Base-by-base conservation (phyloP, 2,888 invertebrate species). In the Synergus umbraculus region DNA sequence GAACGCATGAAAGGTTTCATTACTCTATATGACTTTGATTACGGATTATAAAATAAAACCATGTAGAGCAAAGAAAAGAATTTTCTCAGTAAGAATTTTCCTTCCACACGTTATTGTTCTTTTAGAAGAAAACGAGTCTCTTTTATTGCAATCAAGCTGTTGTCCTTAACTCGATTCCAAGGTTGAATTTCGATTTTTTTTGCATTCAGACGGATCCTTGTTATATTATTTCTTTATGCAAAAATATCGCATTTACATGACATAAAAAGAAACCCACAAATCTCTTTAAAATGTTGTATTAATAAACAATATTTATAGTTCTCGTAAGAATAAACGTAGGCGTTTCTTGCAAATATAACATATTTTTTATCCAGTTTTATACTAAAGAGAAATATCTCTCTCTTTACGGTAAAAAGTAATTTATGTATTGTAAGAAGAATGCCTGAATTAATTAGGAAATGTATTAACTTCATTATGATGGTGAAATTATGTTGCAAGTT, bases 401-500 rank as follows among this genome's bases (percentile, higher is more conserved):
- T 37, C 37, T 37, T 37, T 37, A 37, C 5, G 5, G 37, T 37
- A 37, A 37, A 37, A 37, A 37, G 5, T 37, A 37, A 37, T 37
- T 4, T 7, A 37, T 37, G 5, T 37, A 37, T 15, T n/a, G 46
- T 37, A 63, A 76, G 15, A 43, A 37, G 58, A 49, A 65, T 41
- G 64, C 65, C 65, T 65, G 18, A 41, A 10, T 64, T 7, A 46
- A 49, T 60, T 43, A 37, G 4, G 49, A 37, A 46, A 64, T 41
- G 41, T 49, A 22, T 22, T 41, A 41, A 77, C 82, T 81, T 79
- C 54, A 79, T 67, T 79, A 15, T 15, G n/a, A 7, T 15, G 15
- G 3, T 54, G n/a, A 5, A 54, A 54, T 8, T 65, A 82, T 81
- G 79, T 82, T 77, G 79, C 79, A 76, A 81, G 76, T 67, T 80